Percentiles rank a stretch among this genome's conserved stretches.
These are phyloP conservation scores for Xyrichtys novacula DNA, from an alignment of 2,797 vertebrate genomes.

Conservation along the genomic window DNA sequence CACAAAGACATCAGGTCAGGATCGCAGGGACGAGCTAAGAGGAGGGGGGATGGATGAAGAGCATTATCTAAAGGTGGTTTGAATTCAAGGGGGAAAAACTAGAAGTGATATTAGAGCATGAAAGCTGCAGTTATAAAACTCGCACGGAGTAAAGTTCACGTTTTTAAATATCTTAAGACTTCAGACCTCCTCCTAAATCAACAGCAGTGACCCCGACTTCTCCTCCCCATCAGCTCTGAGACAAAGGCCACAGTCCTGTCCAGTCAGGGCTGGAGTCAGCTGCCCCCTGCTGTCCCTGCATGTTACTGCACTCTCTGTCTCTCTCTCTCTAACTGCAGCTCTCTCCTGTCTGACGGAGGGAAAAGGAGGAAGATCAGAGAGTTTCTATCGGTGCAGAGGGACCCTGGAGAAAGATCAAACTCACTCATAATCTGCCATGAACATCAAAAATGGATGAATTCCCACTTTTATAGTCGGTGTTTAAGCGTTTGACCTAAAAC, in stretches of 20 bases:
- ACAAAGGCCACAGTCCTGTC: neutral
- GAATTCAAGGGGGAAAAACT: too few relatives aligned
- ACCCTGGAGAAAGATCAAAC: slow-evolving; percentile 29
- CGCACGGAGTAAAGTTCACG: too few relatives aligned
- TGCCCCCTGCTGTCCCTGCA: slow-evolving; percentile 50
- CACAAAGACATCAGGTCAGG: neutral
- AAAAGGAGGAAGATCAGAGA: slow-evolving; percentile 2
- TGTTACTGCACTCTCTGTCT: slow-evolving; percentile 28
- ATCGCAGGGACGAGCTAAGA: neutral
- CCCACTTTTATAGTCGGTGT: neutral
- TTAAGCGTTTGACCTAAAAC: slow-evolving; percentile 48
- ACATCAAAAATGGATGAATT: slow-evolving; percentile 33
- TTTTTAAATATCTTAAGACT: too few relatives aligned
- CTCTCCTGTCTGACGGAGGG: neutral
- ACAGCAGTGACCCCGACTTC: neutral
- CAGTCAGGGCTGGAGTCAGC: slow-evolving; percentile 42
- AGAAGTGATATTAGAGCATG: too few relatives aligned
- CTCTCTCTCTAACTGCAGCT: neutral
- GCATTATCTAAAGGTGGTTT: too few relatives aligned
- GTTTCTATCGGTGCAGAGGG: neutral
- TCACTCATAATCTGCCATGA: slow-evolving; percentile 8
- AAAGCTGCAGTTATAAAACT: too few relatives aligned
- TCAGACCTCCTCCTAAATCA: too few relatives aligned
- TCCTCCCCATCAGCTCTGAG: slow-evolving; percentile 3
- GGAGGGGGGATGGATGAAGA: accelerated